phyloP scores from a whole-genome alignment of 2,113 vertebrate species.

The Melanerpes aurifrons region DNA sequence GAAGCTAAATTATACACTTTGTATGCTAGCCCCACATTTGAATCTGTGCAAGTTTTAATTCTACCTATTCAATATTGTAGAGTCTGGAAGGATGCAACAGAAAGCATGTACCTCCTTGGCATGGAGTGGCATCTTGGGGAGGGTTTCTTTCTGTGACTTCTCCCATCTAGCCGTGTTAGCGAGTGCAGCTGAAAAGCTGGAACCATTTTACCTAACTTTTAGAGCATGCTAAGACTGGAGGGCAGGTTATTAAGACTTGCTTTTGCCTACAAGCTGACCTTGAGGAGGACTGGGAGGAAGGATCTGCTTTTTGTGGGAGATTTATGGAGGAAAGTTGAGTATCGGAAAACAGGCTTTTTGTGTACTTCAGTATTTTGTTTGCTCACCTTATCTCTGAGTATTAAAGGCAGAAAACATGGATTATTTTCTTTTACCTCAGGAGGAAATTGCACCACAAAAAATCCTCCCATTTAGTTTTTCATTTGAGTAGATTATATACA shows the following conservation, averaged over 20 bases:
- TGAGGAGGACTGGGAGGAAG: background rate
- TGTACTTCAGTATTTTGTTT: slow-evolving; percentile 13
- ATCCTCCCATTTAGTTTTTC: background rate
- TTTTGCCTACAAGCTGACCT: background rate
- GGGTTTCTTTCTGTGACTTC: background rate
- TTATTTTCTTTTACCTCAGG: background rate
- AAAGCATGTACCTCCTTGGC: background rate
- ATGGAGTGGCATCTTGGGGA: background rate
- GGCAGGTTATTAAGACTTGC: background rate
- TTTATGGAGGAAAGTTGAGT: background rate
- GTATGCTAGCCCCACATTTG: background rate
- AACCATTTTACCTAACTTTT: background rate
- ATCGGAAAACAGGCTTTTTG: background rate
- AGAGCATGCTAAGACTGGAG: background rate
- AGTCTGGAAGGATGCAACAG: background rate
- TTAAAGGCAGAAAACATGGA: slow-evolving; percentile 28
- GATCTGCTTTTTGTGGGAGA: background rate
- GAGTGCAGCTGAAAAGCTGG: background rate
- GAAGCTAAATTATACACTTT: background rate
- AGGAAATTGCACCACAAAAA: background rate
- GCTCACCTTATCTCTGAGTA: slow-evolving; percentile 13
- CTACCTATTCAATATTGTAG: background rate
- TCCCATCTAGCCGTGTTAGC: background rate
- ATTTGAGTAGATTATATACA: background rate
- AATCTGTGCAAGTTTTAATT: background rate